Evolutionary conservation across 2,797 vertebrate species (phyloP), one percentile per base, ranked within the genome.

Genomic region (Aulostomus chinensis): DNA sequence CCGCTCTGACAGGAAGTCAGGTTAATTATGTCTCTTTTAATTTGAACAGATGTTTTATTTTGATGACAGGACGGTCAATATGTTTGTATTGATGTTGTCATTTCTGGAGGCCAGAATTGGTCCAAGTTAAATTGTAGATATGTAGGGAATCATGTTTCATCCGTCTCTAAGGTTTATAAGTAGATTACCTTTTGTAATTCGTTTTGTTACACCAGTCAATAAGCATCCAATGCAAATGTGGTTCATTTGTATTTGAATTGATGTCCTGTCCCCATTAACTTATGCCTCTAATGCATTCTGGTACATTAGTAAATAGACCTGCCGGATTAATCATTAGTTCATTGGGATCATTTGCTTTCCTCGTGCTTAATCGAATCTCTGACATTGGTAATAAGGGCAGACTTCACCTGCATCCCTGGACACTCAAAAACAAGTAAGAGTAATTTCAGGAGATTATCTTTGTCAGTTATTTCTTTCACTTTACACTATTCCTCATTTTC

Each of bases 211-310:
- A 94, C 77, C 80, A 95, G 93, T 98, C 95, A 96, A 96, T 97
- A 95, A 87, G 85, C 92, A 91, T 91, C 93, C 92, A 78, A 95
- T 95, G 92, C 92, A 96, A 98, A 94, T 95, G 93, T 82, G 92
- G 93, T 95, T 96, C 94, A 96, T 98, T 98, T 97, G 94, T 96
- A 95, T 96, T 93, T 96, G 94, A 97, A 98, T 99, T 97, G 96
- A 97, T 96, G 94, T 96, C 94, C 95, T 96, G 95, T 96, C 94
- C 78, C 82, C 92, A 96, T 96, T 97, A 97, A 94, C 95, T 94
- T 98, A 95, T 96, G 94, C 95, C 96, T 96, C 93, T 95, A 96
- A 94, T 96, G 94, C 92, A 94, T 96, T 97, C 93, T 94, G 94
- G 94, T 97, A 92, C 92, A 93, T 93, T 93, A 93, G 92, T 93